Conservation (phyloP, 2,113 vertebrate species). For the Xenopus borealis region DNA sequence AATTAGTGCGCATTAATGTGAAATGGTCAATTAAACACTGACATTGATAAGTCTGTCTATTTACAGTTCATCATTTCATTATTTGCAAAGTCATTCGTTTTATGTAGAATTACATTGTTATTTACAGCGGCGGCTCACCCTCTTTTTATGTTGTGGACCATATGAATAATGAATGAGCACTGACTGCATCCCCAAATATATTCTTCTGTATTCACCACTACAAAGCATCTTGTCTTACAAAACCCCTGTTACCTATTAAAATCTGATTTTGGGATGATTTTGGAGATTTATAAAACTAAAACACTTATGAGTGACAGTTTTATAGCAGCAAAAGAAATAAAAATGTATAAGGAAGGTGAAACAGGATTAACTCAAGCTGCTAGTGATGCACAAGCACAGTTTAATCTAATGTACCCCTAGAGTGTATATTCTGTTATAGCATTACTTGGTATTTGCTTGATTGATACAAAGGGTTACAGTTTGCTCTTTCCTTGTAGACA, state of each 20-base stretch:
- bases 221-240: too few species aligned
- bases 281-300: too few species aligned
- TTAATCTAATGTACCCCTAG: constrained; percentile 1
- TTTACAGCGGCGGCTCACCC: background rate
- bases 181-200: too few species aligned
- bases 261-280: too few species aligned
- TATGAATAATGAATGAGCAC: background rate
- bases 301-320: too few species aligned
- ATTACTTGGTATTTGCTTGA: constrained; percentile 9
- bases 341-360: constrained; percentile 20
- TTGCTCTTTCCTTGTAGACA: constrained; percentile 61
- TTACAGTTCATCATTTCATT: constrained; percentile 33
- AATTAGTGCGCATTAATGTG: constrained; percentile 30
- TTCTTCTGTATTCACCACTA: too few species aligned
- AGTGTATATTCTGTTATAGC: constrained; percentile 4
- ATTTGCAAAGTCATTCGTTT: constrained; percentile 31
- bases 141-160: background rate
- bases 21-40: constrained; percentile 39
- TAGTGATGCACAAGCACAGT: constrained; percentile 8
- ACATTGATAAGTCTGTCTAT: constrained; percentile 41
- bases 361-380: constrained; percentile 14
- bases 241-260: too few species aligned
- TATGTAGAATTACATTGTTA: constrained; percentile 17
- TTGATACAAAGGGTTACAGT: constrained; percentile 8
- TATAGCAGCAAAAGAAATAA: background rate